Conservation (phyloP, 1,140 invertebrate species). For the Rhizoglyphus robini region DNA sequence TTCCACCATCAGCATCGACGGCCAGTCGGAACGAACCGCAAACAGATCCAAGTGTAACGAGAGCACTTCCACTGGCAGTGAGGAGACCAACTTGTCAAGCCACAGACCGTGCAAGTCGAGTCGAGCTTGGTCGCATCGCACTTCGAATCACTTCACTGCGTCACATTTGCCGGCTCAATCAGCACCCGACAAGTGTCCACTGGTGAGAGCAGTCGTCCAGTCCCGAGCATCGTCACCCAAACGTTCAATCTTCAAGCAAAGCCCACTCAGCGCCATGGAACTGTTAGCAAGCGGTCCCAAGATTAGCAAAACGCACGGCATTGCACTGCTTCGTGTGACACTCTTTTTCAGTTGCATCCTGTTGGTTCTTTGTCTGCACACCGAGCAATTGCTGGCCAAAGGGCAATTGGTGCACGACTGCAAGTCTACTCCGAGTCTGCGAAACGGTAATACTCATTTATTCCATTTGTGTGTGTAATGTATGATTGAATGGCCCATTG, state of each 20-base stretch:
- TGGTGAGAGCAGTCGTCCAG: background rate
- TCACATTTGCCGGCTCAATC: background rate
- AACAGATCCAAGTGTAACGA: too few relatives aligned
- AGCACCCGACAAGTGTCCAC: background rate
- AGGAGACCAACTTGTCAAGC: too few relatives aligned
- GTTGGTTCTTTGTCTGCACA: background rate
- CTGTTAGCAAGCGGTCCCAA: background rate
- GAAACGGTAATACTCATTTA: background rate
- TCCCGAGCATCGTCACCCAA: background rate
- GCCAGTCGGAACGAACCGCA: too few relatives aligned
- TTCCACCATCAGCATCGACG: too few relatives aligned
- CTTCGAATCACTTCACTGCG: too few relatives aligned
- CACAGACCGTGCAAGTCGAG: too few relatives aligned
- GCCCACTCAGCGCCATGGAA: background rate
- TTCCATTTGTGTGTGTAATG: background rate
- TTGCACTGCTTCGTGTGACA: background rate
- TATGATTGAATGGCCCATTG: background rate
- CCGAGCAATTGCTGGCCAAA: background rate
- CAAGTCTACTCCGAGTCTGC: slow-evolving; percentile 1
- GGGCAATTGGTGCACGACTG: slow-evolving; percentile 6
- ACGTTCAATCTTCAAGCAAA: background rate
- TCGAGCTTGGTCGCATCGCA: too few relatives aligned
- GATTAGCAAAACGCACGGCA: background rate
- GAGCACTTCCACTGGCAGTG: too few relatives aligned
- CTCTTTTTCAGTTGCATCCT: background rate